Evolutionary conservation across 2,113 vertebrate species (phyloP).

Genomic region (Aramus guarauna): DNA sequence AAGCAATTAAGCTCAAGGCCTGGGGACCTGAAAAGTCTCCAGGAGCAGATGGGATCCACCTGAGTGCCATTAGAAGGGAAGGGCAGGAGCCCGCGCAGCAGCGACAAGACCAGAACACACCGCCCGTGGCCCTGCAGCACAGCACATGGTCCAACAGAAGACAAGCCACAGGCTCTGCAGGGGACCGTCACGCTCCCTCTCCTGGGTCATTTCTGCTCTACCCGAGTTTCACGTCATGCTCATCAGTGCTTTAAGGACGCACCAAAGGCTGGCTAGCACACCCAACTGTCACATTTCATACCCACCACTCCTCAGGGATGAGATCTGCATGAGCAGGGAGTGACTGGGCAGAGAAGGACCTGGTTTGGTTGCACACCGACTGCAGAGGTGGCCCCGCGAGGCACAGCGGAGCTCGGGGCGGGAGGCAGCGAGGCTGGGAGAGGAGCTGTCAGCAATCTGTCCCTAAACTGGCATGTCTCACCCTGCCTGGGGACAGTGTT

Average conservation of each 20-base stretch:
- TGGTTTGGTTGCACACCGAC: rapidly evolving
- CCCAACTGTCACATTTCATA: rapidly evolving
- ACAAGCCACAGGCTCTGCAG: neutral
- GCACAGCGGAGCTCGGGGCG: rapidly evolving
- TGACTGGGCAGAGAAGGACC: neutral
- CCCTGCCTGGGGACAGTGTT: rapidly evolving
- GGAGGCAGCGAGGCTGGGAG: neutral
- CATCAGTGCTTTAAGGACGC: neutral
- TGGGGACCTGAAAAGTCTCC: neutral
- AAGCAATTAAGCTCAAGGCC: neutral
- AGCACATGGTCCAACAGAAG: neutral
- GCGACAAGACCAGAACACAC: neutral
- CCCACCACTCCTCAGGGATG: neutral
- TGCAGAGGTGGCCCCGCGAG: neutral
- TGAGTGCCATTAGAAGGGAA: neutral
- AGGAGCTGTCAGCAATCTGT: no score
- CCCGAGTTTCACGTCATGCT: rapidly evolving
- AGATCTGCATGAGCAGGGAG: neutral
- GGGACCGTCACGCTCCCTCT: neutral
- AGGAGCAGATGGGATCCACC: conserved; percentile 25
- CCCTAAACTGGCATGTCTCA: neutral
- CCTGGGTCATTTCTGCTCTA: neutral
- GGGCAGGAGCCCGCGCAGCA: neutral
- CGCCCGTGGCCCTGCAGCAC: neutral
- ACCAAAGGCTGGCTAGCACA: no score